Evolutionary conservation across 2,797 vertebrate species (phyloP), one percentile per base, ranked within the genome.

Genomic region (Myotis planiceps): DNA sequence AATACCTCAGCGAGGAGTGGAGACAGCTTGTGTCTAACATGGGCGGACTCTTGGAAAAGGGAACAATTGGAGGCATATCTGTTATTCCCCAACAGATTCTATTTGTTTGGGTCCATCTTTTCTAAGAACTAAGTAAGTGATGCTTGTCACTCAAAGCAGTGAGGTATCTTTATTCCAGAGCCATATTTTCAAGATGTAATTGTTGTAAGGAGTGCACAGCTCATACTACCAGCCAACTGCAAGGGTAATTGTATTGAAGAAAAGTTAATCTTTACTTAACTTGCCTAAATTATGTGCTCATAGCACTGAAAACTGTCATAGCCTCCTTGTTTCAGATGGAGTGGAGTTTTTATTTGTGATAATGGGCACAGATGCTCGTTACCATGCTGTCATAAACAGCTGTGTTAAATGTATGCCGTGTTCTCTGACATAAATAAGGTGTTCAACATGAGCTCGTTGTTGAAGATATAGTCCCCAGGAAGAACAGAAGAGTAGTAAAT

Each of bases 221-320:
- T 97, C 85, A 89, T 97, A 97, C 95, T 97, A 83, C 95, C 84
- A 96, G 75, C 15, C 32, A 97, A 95, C 55, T 78, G 68, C 68
- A 79, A 95, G 96, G 68, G 92, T 96, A 98, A 97, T 96, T 96
- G 39, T 92, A 92, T 60, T 88, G 84, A 94, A 90, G 95, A 94
- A 90, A 97, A 97, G 95, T 97, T 97, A 96, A 98, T 98, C 98
- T 97, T 97, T 98, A 96, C 97, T 98, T 98, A 97, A 97, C 95
- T 98, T 96, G 72, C 32, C 39, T 69, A 96, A 97, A 90, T 96
- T 94, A 71, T 97, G 51, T 75, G 71, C 69, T 96, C 79, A 42
- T 37, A 82, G 68, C 76, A 37, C 75, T 96, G 94, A 92, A 96
- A 95, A 93, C 85, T 97, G 96, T 96, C 92, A 74, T 95, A 96